Percentiles rank a stretch among this genome's conserved stretches.
phyloP scores from a whole-genome alignment of 2,113 vertebrate genomes.

The Nothobranchius furzeri region DNA sequence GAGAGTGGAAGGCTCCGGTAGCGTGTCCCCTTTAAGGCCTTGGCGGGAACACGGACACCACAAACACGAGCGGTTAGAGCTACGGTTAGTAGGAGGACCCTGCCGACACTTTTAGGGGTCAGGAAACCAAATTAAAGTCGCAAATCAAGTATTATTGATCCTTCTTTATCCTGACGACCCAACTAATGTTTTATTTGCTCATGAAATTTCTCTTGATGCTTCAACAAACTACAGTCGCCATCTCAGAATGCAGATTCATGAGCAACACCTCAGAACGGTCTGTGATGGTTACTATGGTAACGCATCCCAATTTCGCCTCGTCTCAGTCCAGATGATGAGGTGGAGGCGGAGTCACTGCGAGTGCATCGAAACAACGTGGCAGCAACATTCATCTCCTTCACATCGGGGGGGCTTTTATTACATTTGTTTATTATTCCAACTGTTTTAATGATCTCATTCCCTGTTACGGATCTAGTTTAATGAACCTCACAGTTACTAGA shows the following conservation, averaged over 20 bases:
- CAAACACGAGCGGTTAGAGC: conserved; percentile 20
- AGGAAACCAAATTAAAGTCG: conserved; percentile 7
- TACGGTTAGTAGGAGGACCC: conserved; percentile 28
- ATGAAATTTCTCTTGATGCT: neutral
- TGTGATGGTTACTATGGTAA: conserved; percentile 15
- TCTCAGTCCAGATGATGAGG: conserved; percentile 3
- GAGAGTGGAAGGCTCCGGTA: conserved; percentile 29
- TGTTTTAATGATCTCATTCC: no score
- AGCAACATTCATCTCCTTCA: neutral
- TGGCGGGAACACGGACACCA: conserved; percentile 21
- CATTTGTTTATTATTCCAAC: no score
- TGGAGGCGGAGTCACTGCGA: neutral
- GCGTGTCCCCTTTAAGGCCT: conserved; percentile 58
- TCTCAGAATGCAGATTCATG: neutral
- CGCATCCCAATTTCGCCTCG: neutral
- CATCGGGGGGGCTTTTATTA: neutral
- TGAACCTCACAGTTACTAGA: no score
- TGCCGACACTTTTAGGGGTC: conserved; percentile 19
- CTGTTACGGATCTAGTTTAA: no score
- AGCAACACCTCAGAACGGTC: neutral
- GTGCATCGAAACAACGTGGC: neutral
- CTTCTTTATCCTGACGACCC: neutral
- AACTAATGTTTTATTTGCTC: neutral
- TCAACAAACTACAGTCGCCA: conserved; percentile 3
- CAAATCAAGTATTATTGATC: neutral